A percentile compares a stretch with the other conserved stretches of the same genome.
phyloP scores from a whole-genome alignment of 2,113 vertebrate species.

The Embiotoca jacksoni region DNA sequence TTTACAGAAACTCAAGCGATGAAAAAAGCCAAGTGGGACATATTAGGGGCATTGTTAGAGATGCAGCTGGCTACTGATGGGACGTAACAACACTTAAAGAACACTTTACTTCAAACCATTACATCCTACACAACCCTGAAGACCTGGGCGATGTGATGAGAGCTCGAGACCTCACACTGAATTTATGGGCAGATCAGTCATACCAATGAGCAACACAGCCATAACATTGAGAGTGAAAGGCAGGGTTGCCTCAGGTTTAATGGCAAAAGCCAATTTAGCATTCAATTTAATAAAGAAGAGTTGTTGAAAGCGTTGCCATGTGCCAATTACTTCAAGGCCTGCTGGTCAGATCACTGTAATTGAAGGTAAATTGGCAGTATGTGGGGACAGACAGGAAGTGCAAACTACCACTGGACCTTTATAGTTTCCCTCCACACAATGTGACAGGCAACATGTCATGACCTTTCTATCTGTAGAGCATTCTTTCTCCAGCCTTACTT shows the following conservation, averaged over 20 bases:
- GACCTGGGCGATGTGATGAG: conserved; percentile 66
- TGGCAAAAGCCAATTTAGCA: conserved; percentile 60
- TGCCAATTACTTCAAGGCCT: conserved; percentile 70
- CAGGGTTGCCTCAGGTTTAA: conserved; percentile 55
- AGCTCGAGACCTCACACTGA: conserved; percentile 36
- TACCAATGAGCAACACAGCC: conserved; percentile 57
- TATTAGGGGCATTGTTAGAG: conserved; percentile 66
- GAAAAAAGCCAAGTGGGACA: conserved; percentile 55
- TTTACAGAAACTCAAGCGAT: conserved; percentile 66
- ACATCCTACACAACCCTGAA: conserved; percentile 67
- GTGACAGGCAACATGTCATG: conserved; percentile 27
- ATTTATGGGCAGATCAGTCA: conserved; percentile 72
- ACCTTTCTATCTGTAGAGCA: not conserved
- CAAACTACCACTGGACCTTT: conserved; percentile 34
- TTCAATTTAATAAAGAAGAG: conserved; percentile 64
- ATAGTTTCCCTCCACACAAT: conserved; percentile 18
- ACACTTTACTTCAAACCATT: conserved; percentile 71
- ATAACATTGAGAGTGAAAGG: conserved; percentile 56
- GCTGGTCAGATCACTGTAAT: conserved; percentile 58
- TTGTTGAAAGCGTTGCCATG: conserved; percentile 67
- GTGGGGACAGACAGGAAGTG: conserved; percentile 46
- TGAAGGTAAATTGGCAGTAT: conserved; percentile 59
- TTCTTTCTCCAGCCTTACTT: conserved; percentile 6
- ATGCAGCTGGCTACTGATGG: conserved; percentile 56
- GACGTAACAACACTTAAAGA: conserved; percentile 71